These are phyloP conservation scores for Sparidentex hasta DNA, from an alignment of 2,797 vertebrate species.

Conservation along the genomic window DNA sequence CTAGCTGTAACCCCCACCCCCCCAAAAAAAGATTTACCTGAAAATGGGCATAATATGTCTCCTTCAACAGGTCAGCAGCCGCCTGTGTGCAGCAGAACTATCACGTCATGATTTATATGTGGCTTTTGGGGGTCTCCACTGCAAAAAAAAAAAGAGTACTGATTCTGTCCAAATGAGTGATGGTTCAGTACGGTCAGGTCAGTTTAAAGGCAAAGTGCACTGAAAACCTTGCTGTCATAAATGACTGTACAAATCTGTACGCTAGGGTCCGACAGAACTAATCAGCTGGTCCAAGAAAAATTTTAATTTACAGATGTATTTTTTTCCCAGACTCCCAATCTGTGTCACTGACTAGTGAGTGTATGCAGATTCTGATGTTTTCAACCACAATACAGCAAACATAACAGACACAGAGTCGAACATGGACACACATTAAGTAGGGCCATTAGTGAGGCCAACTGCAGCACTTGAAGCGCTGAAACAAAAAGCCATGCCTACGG, in stretches of 20 bases:
- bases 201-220: neutral
- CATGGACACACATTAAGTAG: neutral
- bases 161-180: neutral
- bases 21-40: no score
- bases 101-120: neutral
- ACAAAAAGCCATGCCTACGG: constrained; percentile 26
- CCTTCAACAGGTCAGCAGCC: neutral
- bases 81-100: neutral
- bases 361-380: neutral
- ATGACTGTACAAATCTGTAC: neutral
- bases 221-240: neutral
- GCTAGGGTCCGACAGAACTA: neutral
- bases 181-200: neutral
- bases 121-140: neutral
- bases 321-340: neutral
- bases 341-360: neutral
- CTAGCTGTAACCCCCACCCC: no score
- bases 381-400: neutral
- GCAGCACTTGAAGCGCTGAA: constrained; percentile 19
- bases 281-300: neutral
- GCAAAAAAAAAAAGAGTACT: neutral
- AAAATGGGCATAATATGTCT: no score
- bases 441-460: neutral
- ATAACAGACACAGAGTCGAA: neutral
- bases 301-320: neutral